These are phyloP conservation scores for Hylyphantes graminicola DNA, from an alignment of 1,140 invertebrate species.

Conservation along the genomic window DNA sequence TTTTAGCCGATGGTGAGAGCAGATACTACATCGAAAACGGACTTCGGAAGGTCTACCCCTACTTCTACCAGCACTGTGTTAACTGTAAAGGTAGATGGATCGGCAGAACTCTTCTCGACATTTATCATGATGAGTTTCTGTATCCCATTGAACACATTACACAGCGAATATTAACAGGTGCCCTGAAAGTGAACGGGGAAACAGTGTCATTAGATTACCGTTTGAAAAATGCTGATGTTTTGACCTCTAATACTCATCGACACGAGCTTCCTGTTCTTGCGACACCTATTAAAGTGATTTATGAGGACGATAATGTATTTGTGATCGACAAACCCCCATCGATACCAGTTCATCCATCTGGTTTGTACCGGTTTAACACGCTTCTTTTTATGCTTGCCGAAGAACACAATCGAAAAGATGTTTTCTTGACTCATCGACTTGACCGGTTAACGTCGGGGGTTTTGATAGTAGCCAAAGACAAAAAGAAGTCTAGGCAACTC, in stretches of 20 bases:
- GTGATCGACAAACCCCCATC: slow-evolving; percentile 99
- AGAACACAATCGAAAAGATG: slow-evolving; percentile 92
- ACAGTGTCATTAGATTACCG: slow-evolving; percentile 89
- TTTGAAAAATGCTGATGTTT: slow-evolving; percentile 91
- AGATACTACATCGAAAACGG: slow-evolving; percentile 97
- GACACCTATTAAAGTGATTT: slow-evolving; percentile 92
- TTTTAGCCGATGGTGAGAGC: slow-evolving; percentile 83
- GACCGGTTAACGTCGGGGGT: slow-evolving; percentile 77
- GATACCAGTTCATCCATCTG: slow-evolving; percentile 98
- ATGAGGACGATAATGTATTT: slow-evolving; percentile 97
- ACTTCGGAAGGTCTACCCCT: slow-evolving; percentile 97
- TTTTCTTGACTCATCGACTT: slow-evolving; percentile 75
- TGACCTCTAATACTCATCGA: slow-evolving; percentile 82
- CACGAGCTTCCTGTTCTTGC: slow-evolving; percentile 67
- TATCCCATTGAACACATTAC: slow-evolving; percentile 14
- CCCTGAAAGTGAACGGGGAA: slow-evolving; percentile 94
- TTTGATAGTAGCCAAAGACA: slow-evolving; percentile 92
- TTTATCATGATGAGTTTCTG: slow-evolving; percentile 66
- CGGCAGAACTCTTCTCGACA: slow-evolving; percentile 91
- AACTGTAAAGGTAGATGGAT: slow-evolving; percentile 98
- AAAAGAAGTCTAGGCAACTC: slow-evolving; percentile 90
- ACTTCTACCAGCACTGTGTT: slow-evolving; percentile 96
- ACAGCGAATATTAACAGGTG: slow-evolving; percentile 71
- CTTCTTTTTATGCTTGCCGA: slow-evolving; percentile 96
- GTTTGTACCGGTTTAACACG: slow-evolving; percentile 94